A percentile compares a stretch with the other conserved stretches of the same genome.
These are phyloP conservation scores for Ochotona curzoniae DNA, from an alignment of 2,113 vertebrate species.

Conservation along the genomic window DNA sequence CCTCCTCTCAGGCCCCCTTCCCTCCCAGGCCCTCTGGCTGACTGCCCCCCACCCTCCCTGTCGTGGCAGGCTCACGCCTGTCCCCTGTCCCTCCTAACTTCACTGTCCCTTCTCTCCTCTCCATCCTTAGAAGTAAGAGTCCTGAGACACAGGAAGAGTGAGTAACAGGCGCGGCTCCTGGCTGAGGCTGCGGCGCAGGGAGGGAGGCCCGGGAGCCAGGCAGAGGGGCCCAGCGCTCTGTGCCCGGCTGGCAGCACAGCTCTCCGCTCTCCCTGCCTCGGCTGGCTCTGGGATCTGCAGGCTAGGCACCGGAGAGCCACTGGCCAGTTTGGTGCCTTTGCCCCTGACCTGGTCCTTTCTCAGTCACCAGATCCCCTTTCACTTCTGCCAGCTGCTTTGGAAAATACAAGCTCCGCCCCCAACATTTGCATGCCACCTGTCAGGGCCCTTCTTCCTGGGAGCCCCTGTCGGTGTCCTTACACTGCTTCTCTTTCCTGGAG, in stretches of 20 bases:
- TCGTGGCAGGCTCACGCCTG: conserved; percentile 76
- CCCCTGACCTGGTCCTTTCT: background rate
- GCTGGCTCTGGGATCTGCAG: background rate
- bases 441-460: background rate
- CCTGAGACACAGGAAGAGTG: conserved; percentile 93
- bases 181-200: conserved; percentile 39
- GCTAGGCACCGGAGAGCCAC: background rate
- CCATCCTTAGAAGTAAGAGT: conserved; percentile 86
- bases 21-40: conserved; percentile 80
- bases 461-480: background rate
- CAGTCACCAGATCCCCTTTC: background rate
- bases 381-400: background rate
- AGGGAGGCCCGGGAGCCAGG: background rate
- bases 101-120: conserved; percentile 82
- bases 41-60: background rate
- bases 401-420: conserved; percentile 62
- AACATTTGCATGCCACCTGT: conserved; percentile 64
- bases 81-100: conserved; percentile 71
- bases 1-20: conserved; percentile 69
- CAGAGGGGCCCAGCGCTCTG: background rate
- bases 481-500: background rate
- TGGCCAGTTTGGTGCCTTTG: background rate
- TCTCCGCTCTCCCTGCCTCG: background rate
- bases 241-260: background rate
- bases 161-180: conserved; percentile 85